A percentile compares a stretch with the other conserved stretches of the same genome.
Conservation (phyloP, 2,888 invertebrate species). For the Blastobasis lacticolella region DNA sequence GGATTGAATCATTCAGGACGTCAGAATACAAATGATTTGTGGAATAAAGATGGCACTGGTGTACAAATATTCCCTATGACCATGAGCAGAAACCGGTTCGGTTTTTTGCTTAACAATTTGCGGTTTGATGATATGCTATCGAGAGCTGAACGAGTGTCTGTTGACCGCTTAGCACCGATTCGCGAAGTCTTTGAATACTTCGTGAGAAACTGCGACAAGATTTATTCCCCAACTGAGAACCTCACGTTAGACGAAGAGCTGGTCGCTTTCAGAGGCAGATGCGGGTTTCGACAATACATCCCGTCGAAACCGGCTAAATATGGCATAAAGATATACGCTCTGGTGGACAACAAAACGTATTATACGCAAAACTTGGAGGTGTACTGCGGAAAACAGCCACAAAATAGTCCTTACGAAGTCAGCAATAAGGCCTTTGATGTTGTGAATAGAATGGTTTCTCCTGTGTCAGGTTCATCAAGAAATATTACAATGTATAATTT, state of each 20-base stretch:
- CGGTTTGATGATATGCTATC: constrained; percentile 4
- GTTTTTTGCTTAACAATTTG: constrained; percentile 1
- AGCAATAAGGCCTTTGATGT: too few relatives aligned
- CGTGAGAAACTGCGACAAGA: background rate
- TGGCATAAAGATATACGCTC: constrained; percentile 11
- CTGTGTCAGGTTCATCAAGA: too few relatives aligned
- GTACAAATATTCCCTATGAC: constrained; percentile 2
- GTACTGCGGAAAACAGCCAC: constrained; percentile 13
- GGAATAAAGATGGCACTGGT: constrained; percentile 5
- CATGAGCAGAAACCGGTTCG: constrained; percentile 4
- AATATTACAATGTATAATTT: too few relatives aligned
- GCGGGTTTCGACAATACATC: constrained; percentile 9
- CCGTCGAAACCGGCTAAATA: constrained; percentile 13
- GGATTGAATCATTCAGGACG: constrained; percentile 1
- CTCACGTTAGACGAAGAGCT: constrained; percentile 12
- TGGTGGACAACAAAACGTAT: constrained; percentile 10
- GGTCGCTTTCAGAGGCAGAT: constrained; percentile 8
- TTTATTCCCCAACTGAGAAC: constrained; percentile 3
- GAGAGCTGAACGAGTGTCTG: constrained; percentile 2
- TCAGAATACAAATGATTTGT: constrained; percentile 1
- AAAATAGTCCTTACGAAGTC: too few relatives aligned
- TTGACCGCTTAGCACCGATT: too few relatives aligned
- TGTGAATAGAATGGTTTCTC: too few relatives aligned
- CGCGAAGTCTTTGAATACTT: constrained; percentile 3
- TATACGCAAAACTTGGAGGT: constrained; percentile 14